A percentile compares a stretch with the other conserved stretches of the same genome.
Evolutionary conservation across 2,113 vertebrate genomes (phyloP).

Genomic region (Semnornis frantzii): DNA sequence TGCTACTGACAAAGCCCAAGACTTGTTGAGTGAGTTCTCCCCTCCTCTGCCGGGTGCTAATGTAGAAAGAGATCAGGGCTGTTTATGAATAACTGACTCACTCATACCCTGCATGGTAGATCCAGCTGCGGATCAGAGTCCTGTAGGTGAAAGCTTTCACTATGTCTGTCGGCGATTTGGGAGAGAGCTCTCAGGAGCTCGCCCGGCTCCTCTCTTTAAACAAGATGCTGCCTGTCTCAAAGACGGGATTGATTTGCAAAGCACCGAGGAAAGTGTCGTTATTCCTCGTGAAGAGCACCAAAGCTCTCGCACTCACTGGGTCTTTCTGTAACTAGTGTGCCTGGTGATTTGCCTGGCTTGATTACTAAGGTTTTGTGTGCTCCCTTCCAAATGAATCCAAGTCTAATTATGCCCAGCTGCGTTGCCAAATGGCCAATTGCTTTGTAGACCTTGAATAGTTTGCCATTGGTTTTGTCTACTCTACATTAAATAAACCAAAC

Average conservation of each 20-base stretch:
- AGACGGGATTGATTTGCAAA: not conserved
- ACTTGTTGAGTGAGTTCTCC: not conserved
- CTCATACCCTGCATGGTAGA: not conserved
- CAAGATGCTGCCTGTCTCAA: not conserved
- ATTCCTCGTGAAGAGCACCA: not conserved
- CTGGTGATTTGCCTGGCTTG: not conserved
- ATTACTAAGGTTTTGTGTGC: not conserved
- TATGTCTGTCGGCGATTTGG: not conserved
- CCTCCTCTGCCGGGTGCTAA: not conserved
- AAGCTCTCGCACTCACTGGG: not conserved
- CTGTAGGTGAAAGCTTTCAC: not conserved
- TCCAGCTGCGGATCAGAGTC: not conserved
- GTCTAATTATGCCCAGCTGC: conserved; percentile 14
- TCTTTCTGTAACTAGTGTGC: not conserved
- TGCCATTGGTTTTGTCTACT: not conserved
- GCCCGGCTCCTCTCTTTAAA: not conserved
- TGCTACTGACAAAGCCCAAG: not conserved
- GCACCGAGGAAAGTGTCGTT: not conserved
- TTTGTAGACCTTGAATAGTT: conserved; percentile 4
- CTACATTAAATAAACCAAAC: not conserved
- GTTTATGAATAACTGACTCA: not conserved
- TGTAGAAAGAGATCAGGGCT: not conserved
- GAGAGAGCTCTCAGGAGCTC: not conserved
- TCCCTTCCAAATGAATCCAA: not conserved
- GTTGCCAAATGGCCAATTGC: conserved; percentile 34